Evolutionary conservation across 2,888 invertebrate species (phyloP).

Genomic region (Limenitis arthemis): DNA sequence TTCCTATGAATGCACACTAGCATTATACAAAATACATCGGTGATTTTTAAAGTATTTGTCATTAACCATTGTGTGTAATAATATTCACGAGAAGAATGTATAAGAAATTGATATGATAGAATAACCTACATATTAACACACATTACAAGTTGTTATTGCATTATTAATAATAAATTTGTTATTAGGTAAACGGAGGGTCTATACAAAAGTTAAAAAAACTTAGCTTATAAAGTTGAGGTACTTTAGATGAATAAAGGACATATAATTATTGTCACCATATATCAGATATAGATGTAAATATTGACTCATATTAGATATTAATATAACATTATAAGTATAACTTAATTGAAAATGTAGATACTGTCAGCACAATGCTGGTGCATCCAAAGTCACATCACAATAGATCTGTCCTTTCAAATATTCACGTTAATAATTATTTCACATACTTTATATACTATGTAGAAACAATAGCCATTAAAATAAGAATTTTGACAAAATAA

Average conservation of each 20-base stretch:
- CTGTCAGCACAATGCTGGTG: slow-evolving; percentile 10
- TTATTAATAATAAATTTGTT: no score
- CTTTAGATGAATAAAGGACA: neutral
- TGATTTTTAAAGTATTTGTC: no score
- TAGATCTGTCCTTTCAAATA: slow-evolving; percentile 6
- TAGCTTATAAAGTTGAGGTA: no score
- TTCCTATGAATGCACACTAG: no score
- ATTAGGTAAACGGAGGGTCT: no score
- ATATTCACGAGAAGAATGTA: no score
- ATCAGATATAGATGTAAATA: slow-evolving; percentile 30
- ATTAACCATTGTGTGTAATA: no score
- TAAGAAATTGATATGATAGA: no score
- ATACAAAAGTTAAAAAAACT: no score
- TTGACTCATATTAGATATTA: slow-evolving; percentile 28
- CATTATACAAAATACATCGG: no score
- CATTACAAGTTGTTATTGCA: no score
- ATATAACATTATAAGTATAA: slow-evolving; percentile 28
- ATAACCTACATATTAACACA: no score
- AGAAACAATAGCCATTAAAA: slow-evolving; percentile 5
- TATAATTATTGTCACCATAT: slow-evolving; percentile 2
- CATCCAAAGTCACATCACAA: slow-evolving; percentile 1
- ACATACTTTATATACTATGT: neutral
- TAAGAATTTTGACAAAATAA: neutral
- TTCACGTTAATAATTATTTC: neutral
- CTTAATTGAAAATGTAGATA: slow-evolving; percentile 18